A percentile compares a stretch with the other conserved stretches of the same genome.
Evolutionary conservation across 2,797 vertebrate genomes (phyloP).

Genomic region (Sebastes minor): DNA sequence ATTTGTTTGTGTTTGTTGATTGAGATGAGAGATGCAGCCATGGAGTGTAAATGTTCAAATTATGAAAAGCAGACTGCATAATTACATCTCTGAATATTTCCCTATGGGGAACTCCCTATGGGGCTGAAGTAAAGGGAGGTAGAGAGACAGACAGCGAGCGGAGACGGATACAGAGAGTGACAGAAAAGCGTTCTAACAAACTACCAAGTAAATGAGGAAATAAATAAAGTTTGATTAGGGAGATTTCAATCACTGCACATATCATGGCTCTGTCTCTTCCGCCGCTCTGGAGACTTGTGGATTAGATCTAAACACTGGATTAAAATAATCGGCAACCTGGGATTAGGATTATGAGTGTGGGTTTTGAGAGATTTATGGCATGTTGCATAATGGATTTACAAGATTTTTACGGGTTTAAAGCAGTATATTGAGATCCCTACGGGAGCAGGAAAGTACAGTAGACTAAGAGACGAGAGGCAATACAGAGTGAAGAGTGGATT

Average conservation of each 20-base stretch:
- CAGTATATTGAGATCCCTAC: constrained; percentile 30
- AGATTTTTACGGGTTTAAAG: constrained; percentile 58
- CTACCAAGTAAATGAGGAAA: constrained; percentile 25
- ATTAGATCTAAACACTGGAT: constrained; percentile 75
- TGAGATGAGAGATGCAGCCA: constrained; percentile 69
- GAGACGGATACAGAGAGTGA: constrained; percentile 25
- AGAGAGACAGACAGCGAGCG: constrained; percentile 29
- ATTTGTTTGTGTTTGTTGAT: constrained; percentile 77
- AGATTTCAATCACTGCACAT: constrained; percentile 46
- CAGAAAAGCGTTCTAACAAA: constrained; percentile 42
- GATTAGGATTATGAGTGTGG: constrained; percentile 66
- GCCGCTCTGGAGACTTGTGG: constrained; percentile 42
- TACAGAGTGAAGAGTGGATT: constrained; percentile 39
- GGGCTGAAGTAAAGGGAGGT: constrained; percentile 46
- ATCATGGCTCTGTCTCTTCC: constrained; percentile 28
- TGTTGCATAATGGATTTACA: constrained; percentile 71
- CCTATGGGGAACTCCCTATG: constrained; percentile 58
- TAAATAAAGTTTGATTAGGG: constrained; percentile 49
- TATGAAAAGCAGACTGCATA: constrained; percentile 73
- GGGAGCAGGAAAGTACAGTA: constrained; percentile 24
- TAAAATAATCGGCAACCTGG: constrained; percentile 66
- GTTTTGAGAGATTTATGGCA: constrained; percentile 62
- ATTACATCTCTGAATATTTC: constrained; percentile 73
- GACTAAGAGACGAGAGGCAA: constrained; percentile 27
- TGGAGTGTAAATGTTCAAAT: constrained; percentile 73